A percentile compares a stretch with the other conserved stretches of the same genome.
These are phyloP conservation scores for Porites cylindrica DNA, from an alignment of 92 coral and sea anemone genomes.

Conservation along the genomic window DNA sequence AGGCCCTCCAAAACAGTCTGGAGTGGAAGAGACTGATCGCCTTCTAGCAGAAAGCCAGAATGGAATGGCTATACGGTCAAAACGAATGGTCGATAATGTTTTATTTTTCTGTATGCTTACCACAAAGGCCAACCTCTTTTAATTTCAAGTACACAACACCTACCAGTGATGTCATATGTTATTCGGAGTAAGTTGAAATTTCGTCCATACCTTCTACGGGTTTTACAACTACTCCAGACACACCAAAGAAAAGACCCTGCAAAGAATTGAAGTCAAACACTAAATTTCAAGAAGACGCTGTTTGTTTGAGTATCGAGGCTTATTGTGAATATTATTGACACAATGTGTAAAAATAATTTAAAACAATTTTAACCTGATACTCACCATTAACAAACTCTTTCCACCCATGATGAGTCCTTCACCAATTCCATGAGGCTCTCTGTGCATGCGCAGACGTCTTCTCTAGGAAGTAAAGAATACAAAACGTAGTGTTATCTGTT, in stretches of 20 bases:
- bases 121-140: too few species aligned
- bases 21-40: too few species aligned
- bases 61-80: too few species aligned
- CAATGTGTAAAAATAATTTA: too few species aligned
- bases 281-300: neutral
- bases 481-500: too few species aligned
- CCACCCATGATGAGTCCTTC: constrained; percentile 97
- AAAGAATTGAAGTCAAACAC: neutral
- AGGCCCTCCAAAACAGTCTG: too few species aligned
- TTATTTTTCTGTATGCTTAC: too few species aligned
- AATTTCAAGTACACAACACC: too few species aligned
- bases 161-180: neutral
- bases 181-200: neutral
- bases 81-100: too few species aligned
- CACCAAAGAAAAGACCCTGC: constrained; percentile 94
- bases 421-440: constrained; percentile 87
- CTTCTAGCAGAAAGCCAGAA: too few species aligned
- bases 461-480: constrained; percentile 54
- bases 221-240: constrained; percentile 94
- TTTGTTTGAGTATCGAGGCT: neutral
- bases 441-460: constrained; percentile 91
- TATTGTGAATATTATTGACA: too few species aligned
- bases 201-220: constrained; percentile 85
- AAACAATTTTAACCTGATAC: neutral
- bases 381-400: constrained; percentile 92